Percentiles rank a stretch among this genome's conserved stretches.
These are phyloP conservation scores for Erebia palarica DNA, from an alignment of 2,888 invertebrate genomes.

Conservation along the genomic window DNA sequence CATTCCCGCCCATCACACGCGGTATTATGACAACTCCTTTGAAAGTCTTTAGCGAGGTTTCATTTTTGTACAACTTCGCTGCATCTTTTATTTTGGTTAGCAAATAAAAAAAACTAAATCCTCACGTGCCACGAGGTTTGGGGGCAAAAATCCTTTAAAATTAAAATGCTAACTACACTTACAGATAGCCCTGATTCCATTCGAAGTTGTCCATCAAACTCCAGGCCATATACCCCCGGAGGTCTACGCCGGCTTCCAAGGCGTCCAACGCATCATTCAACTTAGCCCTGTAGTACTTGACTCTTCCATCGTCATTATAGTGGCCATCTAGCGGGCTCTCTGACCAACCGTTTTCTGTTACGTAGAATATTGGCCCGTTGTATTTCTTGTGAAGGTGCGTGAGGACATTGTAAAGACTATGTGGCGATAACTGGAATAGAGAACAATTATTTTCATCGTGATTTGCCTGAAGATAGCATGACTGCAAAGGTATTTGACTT, in stretches of 20 bases:
- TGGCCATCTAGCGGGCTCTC: conserved; percentile 53
- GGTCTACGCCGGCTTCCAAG: conserved; percentile 71
- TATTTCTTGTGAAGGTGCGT: conserved; percentile 74
- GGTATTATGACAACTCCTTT: no score
- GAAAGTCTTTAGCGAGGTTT: no score
- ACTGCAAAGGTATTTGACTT: no score
- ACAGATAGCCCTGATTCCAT: conserved; percentile 82
- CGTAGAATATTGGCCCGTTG: conserved; percentile 77
- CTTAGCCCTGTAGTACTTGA: conserved; percentile 69
- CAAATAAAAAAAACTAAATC: no score
- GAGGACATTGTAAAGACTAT: conserved; percentile 81
- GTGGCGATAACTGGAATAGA: conserved; percentile 71
- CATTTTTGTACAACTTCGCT: no score
- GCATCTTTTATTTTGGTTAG: no score
- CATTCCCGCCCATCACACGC: no score
- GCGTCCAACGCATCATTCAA: conserved; percentile 67
- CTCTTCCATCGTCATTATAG: conserved; percentile 67
- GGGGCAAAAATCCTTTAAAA: background rate
- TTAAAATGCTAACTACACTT: conserved; percentile 47
- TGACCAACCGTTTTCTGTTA: conserved; percentile 85
- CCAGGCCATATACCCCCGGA: conserved; percentile 83
- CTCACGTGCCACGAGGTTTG: no score
- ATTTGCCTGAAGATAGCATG: no score
- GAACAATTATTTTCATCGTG: background rate
- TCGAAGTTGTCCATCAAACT: conserved; percentile 86